These are phyloP conservation scores for Syngnathus acus DNA, from an alignment of 2,797 vertebrate genomes.

Conservation along the genomic window DNA sequence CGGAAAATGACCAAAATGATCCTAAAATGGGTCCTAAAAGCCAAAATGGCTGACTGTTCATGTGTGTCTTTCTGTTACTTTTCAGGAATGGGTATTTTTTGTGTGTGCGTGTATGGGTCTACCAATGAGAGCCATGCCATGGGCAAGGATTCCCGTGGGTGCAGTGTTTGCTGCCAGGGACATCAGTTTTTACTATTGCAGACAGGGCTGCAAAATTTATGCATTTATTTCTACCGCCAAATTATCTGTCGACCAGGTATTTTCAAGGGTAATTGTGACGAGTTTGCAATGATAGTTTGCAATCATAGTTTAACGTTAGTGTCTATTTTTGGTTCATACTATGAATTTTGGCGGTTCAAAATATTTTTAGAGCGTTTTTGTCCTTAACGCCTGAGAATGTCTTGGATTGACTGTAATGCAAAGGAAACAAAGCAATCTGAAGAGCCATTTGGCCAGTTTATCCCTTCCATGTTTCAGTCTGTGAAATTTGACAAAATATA, in stretches of 20 bases:
- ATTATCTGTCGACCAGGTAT: background rate
- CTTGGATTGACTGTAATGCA: no score
- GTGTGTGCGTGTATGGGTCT: no score
- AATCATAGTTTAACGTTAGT: background rate
- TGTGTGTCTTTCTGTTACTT: no score
- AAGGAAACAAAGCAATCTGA: background rate
- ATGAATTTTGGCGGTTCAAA: background rate
- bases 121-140: no score
- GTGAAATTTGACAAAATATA: background rate
- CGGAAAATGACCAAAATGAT: no score
- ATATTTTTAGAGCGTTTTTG: background rate
- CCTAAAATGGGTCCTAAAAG: no score
- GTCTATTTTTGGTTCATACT: background rate
- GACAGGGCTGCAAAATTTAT: no score
- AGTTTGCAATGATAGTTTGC: background rate
- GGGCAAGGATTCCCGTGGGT: no score
- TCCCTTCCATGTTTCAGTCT: background rate
- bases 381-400: background rate
- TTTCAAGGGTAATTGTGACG: background rate
- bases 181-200: no score
- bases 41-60: no score
- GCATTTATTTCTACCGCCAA: background rate
- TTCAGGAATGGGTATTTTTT: no score
- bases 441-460: background rate
- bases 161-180: no score